Base-by-base conservation (phyloP, 2,113 vertebrate species). In the Macquaria australasica region DNA sequence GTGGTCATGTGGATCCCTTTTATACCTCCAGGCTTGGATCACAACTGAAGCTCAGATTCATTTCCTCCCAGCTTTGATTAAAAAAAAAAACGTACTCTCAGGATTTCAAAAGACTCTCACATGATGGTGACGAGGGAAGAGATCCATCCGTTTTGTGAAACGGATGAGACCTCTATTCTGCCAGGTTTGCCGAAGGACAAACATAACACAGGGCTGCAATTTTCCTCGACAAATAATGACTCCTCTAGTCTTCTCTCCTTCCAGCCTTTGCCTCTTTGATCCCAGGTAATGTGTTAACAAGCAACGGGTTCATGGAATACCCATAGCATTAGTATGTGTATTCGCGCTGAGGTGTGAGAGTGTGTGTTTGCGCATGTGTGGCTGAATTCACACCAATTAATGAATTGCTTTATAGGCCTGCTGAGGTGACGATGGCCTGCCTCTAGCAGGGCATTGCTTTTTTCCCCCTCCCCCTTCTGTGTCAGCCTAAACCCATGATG, bases 341-440 rank as follows among this genome's bases (percentile, higher is more conserved):
- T 92, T 87, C n/a, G 21, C 78, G 11, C 10, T 1, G 64, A 88
- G 48, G 89, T 87, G 91, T 86, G 60, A 80, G 79, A 80, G 79
- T 81, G 80, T 77, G 71, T 73, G 88, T 92, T 90, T 83, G 81
- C 21, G 3, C 77, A 70, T 53, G 62, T 78, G 78, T 72, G 86
- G 66, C 48, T 92, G 77, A 90, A 95, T 95, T 95, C 93, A 89
- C 95, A 95, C 93, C 92, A 94, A 94, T 95, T 95, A 95, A 94
- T 90, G 82, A 95, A 90, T 91, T 83, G 90, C 93, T 94, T 94
- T 95, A 92, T 91, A 84, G 86, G 89, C 89, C 89, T 59, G 78
- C 87, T 76, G 93, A 95, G 92, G 94, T 95, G 93, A 93, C 74
- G 78, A 94, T 93, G 92, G 89, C 91, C 84, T 92, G 90, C 93